phyloP scores from a whole-genome alignment of 2,797 vertebrate genomes.

The Gorsachius magnificus region DNA sequence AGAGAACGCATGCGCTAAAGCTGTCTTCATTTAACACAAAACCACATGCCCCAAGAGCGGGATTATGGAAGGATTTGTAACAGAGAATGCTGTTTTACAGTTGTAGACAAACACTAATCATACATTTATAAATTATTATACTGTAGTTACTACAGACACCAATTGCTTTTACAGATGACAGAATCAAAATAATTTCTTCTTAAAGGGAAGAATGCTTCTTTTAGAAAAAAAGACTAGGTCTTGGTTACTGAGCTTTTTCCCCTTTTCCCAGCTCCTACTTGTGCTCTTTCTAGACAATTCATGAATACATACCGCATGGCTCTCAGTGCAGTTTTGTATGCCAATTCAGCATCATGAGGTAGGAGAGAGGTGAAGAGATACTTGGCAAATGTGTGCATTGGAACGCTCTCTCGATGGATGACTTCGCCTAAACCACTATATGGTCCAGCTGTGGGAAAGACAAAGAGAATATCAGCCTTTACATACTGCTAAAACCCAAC shows the following conservation, averaged over 20 bases:
- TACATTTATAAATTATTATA: too few relatives aligned
- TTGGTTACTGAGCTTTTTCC: too few relatives aligned
- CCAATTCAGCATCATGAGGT: conserved; percentile 97
- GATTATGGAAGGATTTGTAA: too few relatives aligned
- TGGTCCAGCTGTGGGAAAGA: conserved; percentile 84
- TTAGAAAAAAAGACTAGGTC: too few relatives aligned
- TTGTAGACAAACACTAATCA: too few relatives aligned
- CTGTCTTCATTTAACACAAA: neutral
- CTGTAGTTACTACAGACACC: too few relatives aligned
- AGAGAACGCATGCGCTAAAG: neutral
- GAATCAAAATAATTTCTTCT: too few relatives aligned
- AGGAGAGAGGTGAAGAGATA: conserved; percentile 98
- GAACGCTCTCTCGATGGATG: conserved; percentile 94
- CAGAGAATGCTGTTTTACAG: too few relatives aligned
- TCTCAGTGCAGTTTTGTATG: conserved; percentile 97
- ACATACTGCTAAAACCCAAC: neutral
- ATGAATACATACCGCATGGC: conserved; percentile 91
- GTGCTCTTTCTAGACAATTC: neutral
- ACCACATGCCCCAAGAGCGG: too few relatives aligned
- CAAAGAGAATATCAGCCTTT: neutral
- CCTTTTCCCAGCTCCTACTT: too few relatives aligned
- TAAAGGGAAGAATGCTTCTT: too few relatives aligned
- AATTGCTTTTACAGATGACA: too few relatives aligned
- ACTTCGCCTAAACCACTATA: conserved; percentile 97
- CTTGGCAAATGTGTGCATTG: conserved; percentile 99